These are phyloP conservation scores for Dolichopus griseipennis DNA, from an alignment of 2,888 invertebrate genomes.

Conservation along the genomic window DNA sequence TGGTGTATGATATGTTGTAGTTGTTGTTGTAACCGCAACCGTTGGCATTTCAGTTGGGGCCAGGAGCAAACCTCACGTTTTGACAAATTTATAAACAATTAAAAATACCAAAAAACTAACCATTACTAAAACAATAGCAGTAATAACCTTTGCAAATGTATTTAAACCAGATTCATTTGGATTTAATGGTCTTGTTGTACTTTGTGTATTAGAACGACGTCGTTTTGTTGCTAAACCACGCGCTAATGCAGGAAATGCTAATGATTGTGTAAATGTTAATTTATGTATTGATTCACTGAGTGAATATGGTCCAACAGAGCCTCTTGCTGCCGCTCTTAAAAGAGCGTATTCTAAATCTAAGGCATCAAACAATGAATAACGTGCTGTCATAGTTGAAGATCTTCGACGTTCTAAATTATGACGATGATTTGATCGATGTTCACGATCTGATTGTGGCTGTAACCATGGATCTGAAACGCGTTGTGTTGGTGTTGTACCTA, in stretches of 20 bases:
- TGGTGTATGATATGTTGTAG: constrained; percentile 18
- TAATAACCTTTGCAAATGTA: constrained; percentile 62
- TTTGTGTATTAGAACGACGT: constrained; percentile 47
- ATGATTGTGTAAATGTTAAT: constrained; percentile 62
- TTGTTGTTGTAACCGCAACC: constrained; percentile 11
- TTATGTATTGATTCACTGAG: constrained; percentile 63
- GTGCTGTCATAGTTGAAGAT: constrained; percentile 53
- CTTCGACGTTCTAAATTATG: constrained; percentile 46
- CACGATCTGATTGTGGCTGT: constrained; percentile 42
- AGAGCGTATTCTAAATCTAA: constrained; percentile 62
- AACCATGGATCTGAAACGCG: constrained; percentile 44
- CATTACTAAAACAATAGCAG: constrained; percentile 57
- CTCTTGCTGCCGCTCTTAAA: constrained; percentile 58
- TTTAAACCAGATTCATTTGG: constrained; percentile 58
- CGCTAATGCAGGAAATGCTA: constrained; percentile 63
- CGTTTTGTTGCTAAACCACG: constrained; percentile 58
- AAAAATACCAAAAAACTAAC: constrained; percentile 64
- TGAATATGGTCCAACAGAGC: constrained; percentile 62
- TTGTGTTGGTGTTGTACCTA: constrained; percentile 36
- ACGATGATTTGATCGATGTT: constrained; percentile 32
- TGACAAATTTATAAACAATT: constrained; percentile 63
- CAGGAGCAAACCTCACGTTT: constrained; percentile 69
- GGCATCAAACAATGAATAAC: constrained; percentile 62
- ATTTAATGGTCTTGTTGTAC: constrained; percentile 49
- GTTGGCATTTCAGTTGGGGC: constrained; percentile 47